Conservation (phyloP, 2,797 vertebrate species). For the Karalla daura region DNA sequence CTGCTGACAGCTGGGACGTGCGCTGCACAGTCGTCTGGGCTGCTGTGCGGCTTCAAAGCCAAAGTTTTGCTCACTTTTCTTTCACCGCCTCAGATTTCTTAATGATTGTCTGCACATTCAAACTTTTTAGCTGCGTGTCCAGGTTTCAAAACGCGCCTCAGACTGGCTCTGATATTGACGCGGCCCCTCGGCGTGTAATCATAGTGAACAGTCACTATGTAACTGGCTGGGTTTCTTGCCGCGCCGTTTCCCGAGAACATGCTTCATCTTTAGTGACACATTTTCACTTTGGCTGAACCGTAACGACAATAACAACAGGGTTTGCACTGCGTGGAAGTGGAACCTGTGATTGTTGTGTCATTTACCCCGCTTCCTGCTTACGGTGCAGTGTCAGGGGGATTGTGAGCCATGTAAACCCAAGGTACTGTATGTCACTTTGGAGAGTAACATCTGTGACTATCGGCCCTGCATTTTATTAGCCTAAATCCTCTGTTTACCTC, state of each 20-base stretch:
- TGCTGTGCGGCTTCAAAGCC: background rate
- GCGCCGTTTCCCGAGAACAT: constrained; percentile 9
- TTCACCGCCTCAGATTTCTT: background rate
- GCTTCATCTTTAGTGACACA: constrained; percentile 28
- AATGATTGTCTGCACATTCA: background rate
- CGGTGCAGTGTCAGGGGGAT: constrained; percentile 47
- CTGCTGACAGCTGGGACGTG: background rate
- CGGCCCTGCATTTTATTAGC: constrained; percentile 82
- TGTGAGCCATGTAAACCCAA: constrained; percentile 60
- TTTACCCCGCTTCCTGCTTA: constrained; percentile 53
- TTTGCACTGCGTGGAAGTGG: constrained; percentile 19
- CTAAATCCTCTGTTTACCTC: constrained; percentile 76
- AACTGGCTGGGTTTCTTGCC: background rate
- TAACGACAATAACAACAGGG: constrained; percentile 38
- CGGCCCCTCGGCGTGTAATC: background rate
- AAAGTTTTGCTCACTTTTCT: background rate
- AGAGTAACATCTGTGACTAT: constrained; percentile 76
- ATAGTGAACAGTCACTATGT: background rate
- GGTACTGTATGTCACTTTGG: constrained; percentile 67
- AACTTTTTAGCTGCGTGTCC: background rate
- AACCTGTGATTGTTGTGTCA: constrained; percentile 65
- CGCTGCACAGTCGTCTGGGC: background rate
- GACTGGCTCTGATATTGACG: constrained; percentile 9
- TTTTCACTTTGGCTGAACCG: constrained; percentile 37
- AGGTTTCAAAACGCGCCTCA: background rate